Conservation (phyloP, 1,140 invertebrate species). For the Pogonus chalceus region DNA sequence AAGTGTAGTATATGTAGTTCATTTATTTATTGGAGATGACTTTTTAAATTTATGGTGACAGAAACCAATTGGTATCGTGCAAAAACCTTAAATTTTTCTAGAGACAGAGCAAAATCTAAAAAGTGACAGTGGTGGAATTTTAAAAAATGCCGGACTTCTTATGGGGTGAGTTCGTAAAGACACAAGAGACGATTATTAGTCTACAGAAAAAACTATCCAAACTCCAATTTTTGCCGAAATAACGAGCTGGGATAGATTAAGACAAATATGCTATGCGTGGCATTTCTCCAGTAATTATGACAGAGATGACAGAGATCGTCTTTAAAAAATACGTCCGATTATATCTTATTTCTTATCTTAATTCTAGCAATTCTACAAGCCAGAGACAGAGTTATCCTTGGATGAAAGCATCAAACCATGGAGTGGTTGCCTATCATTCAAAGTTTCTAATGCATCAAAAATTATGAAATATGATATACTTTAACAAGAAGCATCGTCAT, state of each 20-base stretch:
- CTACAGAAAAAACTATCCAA: constrained; percentile 18
- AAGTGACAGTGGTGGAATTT: constrained; percentile 19
- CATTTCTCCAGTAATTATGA: constrained; percentile 22
- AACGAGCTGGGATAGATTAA: constrained; percentile 21
- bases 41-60: constrained; percentile 14
- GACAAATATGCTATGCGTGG: constrained; percentile 18
- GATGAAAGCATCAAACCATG: constrained; percentile 21
- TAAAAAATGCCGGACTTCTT: constrained; percentile 22
- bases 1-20: constrained; percentile 13
- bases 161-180: constrained; percentile 22
- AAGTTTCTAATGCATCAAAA: constrained; percentile 21
- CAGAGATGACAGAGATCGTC: too few relatives aligned
- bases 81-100: constrained; percentile 11
- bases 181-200: constrained; percentile 25
- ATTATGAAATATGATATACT: constrained; percentile 22
- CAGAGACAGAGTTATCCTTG: constrained; percentile 20
- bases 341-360: too few relatives aligned
- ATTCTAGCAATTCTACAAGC: constrained; percentile 20
- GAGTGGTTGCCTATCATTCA: constrained; percentile 18
- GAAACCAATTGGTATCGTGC: constrained; percentile 12
- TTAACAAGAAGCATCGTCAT: too few relatives aligned
- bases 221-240: constrained; percentile 23
- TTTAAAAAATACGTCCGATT: too few relatives aligned
- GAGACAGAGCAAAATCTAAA: constrained; percentile 13
- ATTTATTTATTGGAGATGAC: constrained; percentile 14